Evolutionary conservation across 1,140 invertebrate genomes (phyloP).

Genomic region (Drosophila kanapiae): DNA sequence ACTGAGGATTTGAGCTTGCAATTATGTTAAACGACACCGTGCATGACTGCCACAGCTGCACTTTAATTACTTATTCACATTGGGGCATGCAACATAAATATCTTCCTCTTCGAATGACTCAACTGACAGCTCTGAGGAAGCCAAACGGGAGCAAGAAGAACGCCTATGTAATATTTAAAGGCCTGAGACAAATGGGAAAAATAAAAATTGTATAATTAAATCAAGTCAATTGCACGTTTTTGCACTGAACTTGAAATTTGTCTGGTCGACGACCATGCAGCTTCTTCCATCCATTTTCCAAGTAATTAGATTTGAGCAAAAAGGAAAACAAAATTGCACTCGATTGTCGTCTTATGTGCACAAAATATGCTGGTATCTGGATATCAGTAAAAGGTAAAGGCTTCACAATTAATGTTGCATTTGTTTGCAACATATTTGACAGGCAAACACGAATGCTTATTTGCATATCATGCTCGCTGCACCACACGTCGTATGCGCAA

Average conservation of each 20-base stretch:
- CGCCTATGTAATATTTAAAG: constrained; percentile 31
- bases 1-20: background rate
- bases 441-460: constrained; percentile 17
- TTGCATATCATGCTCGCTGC: constrained; percentile 21
- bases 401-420: constrained; percentile 38
- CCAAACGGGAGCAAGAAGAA: constrained; percentile 9
- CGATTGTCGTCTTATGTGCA: constrained; percentile 27
- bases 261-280: constrained; percentile 8
- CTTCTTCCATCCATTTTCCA: constrained; percentile 10
- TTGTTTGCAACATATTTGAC: constrained; percentile 25
- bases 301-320: constrained; percentile 43
- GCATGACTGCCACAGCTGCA: constrained; percentile 1
- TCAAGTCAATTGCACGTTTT: constrained; percentile 59
- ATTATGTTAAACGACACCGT: constrained; percentile 7
- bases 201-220: constrained; percentile 61
- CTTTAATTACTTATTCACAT: constrained; percentile 17
- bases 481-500: constrained; percentile 41
- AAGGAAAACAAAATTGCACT: constrained; percentile 17
- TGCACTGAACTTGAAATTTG: constrained; percentile 63
- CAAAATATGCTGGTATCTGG: constrained; percentile 3
- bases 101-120: constrained; percentile 8
- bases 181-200: constrained; percentile 25
- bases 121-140: constrained; percentile 17
- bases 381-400: constrained; percentile 7
- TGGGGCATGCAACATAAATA: constrained; percentile 3